Evolutionary conservation across 2,797 vertebrate genomes (phyloP), one percentile per base, ranked within the genome.

Genomic region (Dallia pectoralis): DNA sequence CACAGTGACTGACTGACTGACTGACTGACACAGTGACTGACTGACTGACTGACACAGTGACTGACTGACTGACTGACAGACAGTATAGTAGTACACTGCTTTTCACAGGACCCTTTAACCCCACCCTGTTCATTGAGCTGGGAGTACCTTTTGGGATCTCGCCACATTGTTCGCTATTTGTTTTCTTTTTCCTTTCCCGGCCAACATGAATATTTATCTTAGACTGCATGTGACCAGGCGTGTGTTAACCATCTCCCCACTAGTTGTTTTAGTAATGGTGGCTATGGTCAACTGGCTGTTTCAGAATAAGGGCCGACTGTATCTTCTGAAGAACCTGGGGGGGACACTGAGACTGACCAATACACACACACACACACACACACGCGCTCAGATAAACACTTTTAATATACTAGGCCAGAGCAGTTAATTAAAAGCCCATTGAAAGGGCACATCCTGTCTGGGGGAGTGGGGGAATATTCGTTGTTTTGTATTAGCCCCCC

Each of bases 131-230:
- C 53, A 25, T n/a, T 56, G 9, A 3, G 4, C 22, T 22, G 51
- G 51, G 51, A 53, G n/a, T 51, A 25, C 53, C 53, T 9, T 56
- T 25, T 56, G 22, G 53, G 11, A 56, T n/a, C 1, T 2, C 11
- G 4, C n/a, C 30, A 48, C 67, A 56, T 36, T 16, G 70, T 77
- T 72, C 48, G 69, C 47, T 32, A 29, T 72, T 87, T 87, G 80
- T 82, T 86, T 76, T 79, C 73, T 74, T 73, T 85, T 82, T 77
- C 72, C 77, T 19, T 2, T 49, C 33, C 71, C 53, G 63, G 80
- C 83, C 78, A 79, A 69, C 74, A 73, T 76, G 74, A 87, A 87
- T 84, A 77, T 75, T 87, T 84, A 83, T 75, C 72, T 78, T 71
- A 72, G 78, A 71, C 71, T 71, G 76, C 56, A 66, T 73, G 77